These are phyloP conservation scores for Paralichthys olivaceus DNA, from an alignment of 2,113 vertebrate species.

Conservation along the genomic window DNA sequence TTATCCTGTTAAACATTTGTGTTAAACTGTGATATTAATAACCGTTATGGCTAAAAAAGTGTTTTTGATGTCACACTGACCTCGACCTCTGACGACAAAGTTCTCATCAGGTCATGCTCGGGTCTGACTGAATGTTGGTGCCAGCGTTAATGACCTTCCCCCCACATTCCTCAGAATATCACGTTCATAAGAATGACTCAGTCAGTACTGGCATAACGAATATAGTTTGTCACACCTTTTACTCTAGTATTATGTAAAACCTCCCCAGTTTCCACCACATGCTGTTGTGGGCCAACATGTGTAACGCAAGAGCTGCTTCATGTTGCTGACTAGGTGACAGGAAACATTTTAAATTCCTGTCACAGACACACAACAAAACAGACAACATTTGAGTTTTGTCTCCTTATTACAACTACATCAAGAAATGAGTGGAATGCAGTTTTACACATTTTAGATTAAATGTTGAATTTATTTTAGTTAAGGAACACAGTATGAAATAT, in stretches of 20 bases:
- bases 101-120: too few species aligned
- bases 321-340: slow-evolving; percentile 50
- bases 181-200: neutral
- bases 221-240: neutral
- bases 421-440: neutral
- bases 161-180: neutral
- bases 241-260: slow-evolving; percentile 1
- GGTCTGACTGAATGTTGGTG: too few species aligned
- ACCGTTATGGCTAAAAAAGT: too few species aligned
- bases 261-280: neutral
- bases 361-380: neutral
- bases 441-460: too few species aligned
- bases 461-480: neutral
- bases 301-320: slow-evolving; percentile 5
- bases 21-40: too few species aligned
- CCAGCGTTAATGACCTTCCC: neutral
- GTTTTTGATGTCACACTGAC: too few species aligned
- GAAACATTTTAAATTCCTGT: slow-evolving; percentile 46
- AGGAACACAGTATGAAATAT: neutral
- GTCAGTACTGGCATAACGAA: neutral
- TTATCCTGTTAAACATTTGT: too few species aligned
- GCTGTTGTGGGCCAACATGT: neutral
- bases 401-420: too few species aligned
- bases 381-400: neutral
- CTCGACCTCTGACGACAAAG: too few species aligned